Evolutionary conservation across 2,113 vertebrate genomes (phyloP).

Genomic region (Psittacus erithacus): DNA sequence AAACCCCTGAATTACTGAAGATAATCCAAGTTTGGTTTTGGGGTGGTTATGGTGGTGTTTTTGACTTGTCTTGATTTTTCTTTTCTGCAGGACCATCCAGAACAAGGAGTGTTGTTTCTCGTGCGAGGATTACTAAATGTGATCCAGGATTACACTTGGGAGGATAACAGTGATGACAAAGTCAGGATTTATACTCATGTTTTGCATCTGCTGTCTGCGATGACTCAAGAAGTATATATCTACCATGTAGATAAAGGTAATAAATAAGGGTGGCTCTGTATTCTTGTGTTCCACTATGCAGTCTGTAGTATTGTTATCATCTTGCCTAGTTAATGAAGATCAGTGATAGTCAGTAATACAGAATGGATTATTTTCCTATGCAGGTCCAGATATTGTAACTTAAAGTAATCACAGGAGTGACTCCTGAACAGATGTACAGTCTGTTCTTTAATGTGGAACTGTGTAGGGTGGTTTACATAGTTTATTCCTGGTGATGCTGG

Average conservation of each 20-base stretch:
- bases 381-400: background rate
- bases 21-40: background rate
- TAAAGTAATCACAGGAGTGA: background rate
- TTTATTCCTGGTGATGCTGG: background rate
- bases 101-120: slow-evolving; percentile 93
- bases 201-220: slow-evolving; percentile 90
- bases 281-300: background rate
- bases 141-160: slow-evolving; percentile 97
- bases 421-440: background rate
- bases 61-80: background rate
- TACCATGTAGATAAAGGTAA: slow-evolving; percentile 85
- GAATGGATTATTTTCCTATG: background rate
- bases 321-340: background rate
- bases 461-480: background rate
- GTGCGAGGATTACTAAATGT: slow-evolving; percentile 93
- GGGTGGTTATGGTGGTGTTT: background rate
- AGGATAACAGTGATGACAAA: slow-evolving; percentile 91
- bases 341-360: background rate
- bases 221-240: slow-evolving; percentile 90
- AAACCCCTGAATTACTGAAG: background rate
- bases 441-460: background rate
- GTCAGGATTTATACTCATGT: slow-evolving; percentile 89
- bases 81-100: slow-evolving; percentile 89
- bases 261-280: background rate
- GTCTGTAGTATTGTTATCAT: background rate